Evolutionary conservation across 2,797 vertebrate genomes (phyloP), one percentile per base, ranked within the genome.

Genomic region (Sebastes iracundus): DNA sequence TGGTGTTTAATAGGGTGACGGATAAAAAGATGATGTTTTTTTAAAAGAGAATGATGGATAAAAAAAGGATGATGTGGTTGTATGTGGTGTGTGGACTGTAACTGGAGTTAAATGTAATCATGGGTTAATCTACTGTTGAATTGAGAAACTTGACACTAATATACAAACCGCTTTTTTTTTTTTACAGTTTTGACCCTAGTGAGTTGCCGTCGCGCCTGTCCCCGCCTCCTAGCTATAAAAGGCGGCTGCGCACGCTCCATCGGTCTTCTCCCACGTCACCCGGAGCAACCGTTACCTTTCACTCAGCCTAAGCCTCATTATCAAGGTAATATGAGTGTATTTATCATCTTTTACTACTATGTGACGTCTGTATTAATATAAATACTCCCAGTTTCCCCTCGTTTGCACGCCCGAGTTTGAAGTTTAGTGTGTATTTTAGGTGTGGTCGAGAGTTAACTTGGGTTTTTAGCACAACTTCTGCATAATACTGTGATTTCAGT

Each of bases 161-260:
- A 42, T 42, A 42, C n/a, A 20, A 32, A 9, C 6, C 3, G 12
- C 9, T 62, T 25, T 12, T 14, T 4, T 13, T 6, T 42, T 42
- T 42, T 42, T 16, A 5, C 0, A 27, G 4, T 62, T 85, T 86
- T 90, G 88, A 5, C 53, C 10, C 62, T 6, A 3, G 0, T 1
- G 73, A 0, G 46, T 81, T 56, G n/a, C 90, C 86, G 90, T 91
- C 1, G 30, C 3, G 0, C 0, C 4, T 18, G 58, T 23, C 83
- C 35, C 84, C 81, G 64, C 88, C 81, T 16, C 11, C 25, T 0
- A 6, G 4, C 0, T 38, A 92, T 93, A 94, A 87, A 91, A 35
- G 0, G 1, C 60, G 4, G 25, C 22, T 61, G 86, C 86, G 68
- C 81, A n/a, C 0, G 0, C 6, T 20, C 6, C 0, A 0, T n/a